phyloP scores from a whole-genome alignment of 1,140 invertebrate species.

The Pectinophora gossypiella region DNA sequence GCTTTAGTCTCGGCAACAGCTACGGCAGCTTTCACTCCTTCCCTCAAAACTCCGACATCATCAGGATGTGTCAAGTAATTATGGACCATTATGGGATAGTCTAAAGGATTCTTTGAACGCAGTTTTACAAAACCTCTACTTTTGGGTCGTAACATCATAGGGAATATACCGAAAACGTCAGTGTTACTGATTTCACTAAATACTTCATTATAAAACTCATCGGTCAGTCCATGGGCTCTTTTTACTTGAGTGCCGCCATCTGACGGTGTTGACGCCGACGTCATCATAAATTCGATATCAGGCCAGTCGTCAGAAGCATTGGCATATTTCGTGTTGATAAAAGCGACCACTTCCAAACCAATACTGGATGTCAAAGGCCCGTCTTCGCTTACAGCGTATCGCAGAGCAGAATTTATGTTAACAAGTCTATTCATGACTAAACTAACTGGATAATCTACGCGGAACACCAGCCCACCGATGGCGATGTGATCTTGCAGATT shows the following conservation, averaged over 20 bases:
- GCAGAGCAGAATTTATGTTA: slow-evolving; percentile 84
- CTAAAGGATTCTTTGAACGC: slow-evolving; percentile 85
- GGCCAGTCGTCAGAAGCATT: slow-evolving; percentile 91
- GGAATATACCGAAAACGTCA: slow-evolving; percentile 87
- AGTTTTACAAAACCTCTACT: slow-evolving; percentile 88
- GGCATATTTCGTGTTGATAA: slow-evolving; percentile 91
- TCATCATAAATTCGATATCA: slow-evolving; percentile 93
- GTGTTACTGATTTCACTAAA: slow-evolving; percentile 81
- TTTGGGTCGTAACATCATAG: slow-evolving; percentile 91
- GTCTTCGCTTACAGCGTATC: slow-evolving; percentile 86
- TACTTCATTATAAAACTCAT: slow-evolving; percentile 87
- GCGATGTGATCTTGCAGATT: slow-evolving; percentile 92
- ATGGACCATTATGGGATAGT: slow-evolving; percentile 91
- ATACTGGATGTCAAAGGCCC: slow-evolving; percentile 89
- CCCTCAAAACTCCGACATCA: slow-evolving; percentile 85
- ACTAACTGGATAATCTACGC: slow-evolving; percentile 87
- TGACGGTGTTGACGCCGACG: slow-evolving; percentile 85
- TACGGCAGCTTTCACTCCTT: slow-evolving; percentile 90
- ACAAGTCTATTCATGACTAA: slow-evolving; percentile 85
- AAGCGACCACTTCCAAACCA: slow-evolving; percentile 89
- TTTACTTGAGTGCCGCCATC: slow-evolving; percentile 87
- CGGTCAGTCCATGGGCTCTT: slow-evolving; percentile 85
- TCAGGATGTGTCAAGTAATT: slow-evolving; percentile 91
- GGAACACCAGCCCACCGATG: slow-evolving; percentile 85
- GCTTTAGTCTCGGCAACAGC: slow-evolving; percentile 85